phyloP scores from a whole-genome alignment of 2,113 vertebrate species.

The Cryptomyrus ogoouensis region DNA sequence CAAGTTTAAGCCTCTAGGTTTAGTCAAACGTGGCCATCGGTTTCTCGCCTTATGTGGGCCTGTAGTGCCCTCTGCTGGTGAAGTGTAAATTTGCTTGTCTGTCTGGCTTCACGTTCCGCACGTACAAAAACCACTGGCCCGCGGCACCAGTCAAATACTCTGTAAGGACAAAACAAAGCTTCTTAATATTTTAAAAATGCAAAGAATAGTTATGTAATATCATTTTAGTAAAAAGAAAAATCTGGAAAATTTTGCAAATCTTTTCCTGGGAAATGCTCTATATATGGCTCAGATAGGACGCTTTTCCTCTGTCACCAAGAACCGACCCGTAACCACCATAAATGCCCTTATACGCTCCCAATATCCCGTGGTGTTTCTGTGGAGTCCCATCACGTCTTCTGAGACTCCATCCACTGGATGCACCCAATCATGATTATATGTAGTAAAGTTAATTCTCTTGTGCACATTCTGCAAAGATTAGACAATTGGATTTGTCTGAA shows the following conservation, averaged over 20 bases:
- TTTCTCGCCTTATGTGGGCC: neutral
- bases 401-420: neutral
- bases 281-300: neutral
- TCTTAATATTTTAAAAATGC: neutral
- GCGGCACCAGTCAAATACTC: neutral
- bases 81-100: neutral
- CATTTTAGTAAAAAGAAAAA: neutral
- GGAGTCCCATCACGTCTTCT: neutral
- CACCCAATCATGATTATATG: neutral
- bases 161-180: neutral
- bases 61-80: neutral
- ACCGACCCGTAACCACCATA: neutral
- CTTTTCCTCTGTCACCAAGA: neutral
- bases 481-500: neutral
- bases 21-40: neutral
- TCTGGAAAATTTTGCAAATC: neutral
- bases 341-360: neutral
- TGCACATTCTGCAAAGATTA: neutral
- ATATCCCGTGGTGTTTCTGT: neutral
- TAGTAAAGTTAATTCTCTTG: neutral
- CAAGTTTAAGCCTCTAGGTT: neutral
- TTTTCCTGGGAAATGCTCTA: neutral
- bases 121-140: neutral
- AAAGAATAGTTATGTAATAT: neutral
- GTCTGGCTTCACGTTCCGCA: neutral